Percentiles rank a stretch among this genome's conserved stretches.
phyloP scores from a whole-genome alignment of 2,888 invertebrate genomes.

The Trichogramma dendrolimi region DNA sequence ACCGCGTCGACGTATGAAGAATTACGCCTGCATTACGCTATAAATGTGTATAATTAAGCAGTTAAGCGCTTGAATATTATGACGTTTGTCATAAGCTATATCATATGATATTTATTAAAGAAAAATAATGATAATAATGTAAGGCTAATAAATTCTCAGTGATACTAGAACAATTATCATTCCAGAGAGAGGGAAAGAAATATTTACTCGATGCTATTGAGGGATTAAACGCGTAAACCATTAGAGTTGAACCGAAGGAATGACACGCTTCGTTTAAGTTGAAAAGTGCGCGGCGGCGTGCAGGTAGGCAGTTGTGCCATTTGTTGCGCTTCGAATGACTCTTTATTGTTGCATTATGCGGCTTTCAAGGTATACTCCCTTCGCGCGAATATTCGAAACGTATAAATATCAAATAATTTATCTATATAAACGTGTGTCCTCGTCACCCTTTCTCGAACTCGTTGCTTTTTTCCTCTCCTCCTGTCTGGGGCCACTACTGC shows the following conservation, averaged over 20 bases:
- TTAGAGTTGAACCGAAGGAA: slow-evolving; percentile 3
- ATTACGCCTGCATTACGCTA: too few species aligned
- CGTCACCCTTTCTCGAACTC: not conserved
- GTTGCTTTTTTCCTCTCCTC: not conserved
- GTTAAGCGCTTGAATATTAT: too few species aligned
- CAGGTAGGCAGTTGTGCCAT: too few species aligned
- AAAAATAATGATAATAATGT: too few species aligned
- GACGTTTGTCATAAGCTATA: too few species aligned
- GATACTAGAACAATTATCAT: slow-evolving; percentile 3
- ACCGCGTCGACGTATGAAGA: too few species aligned
- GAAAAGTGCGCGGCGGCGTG: slow-evolving; percentile 5
- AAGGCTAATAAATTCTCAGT: too few species aligned
- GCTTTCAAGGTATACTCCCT: slow-evolving; percentile 4
- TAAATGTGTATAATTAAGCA: too few species aligned
- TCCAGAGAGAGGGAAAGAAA: slow-evolving; percentile 10
- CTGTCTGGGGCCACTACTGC: not conserved
- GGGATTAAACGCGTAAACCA: not conserved
- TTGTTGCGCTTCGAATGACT: too few species aligned
- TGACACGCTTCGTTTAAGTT: slow-evolving; percentile 22
- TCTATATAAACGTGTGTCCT: not conserved
- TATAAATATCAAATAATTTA: not conserved
- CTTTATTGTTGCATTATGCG: too few species aligned
- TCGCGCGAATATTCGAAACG: not conserved
- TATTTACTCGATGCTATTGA: slow-evolving; percentile 2
- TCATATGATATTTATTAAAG: too few species aligned